These are phyloP conservation scores for Drosophila navojoa DNA, from an alignment of 1,140 invertebrate species.

Conservation along the genomic window DNA sequence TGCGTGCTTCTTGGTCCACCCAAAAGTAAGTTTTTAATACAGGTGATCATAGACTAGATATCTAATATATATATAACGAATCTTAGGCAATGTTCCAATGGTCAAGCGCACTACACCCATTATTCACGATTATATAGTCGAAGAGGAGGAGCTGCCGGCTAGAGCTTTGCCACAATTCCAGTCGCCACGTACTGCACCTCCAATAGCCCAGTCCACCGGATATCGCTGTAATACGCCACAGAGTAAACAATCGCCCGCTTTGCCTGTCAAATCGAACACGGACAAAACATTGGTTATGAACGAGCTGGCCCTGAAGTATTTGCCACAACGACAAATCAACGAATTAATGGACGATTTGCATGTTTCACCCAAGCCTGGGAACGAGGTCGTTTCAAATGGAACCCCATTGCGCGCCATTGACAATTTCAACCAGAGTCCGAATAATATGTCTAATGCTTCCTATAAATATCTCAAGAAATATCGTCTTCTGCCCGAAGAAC, in stretches of 20 bases:
- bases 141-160: slow-evolving; percentile 50
- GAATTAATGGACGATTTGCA: slow-evolving; percentile 71
- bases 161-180: slow-evolving; percentile 45
- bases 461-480: slow-evolving; percentile 81
- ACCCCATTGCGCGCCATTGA: slow-evolving; percentile 66
- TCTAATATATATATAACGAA: neutral
- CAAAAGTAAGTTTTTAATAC: slow-evolving; percentile 39
- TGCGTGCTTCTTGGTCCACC: slow-evolving; percentile 49
- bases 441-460: slow-evolving; percentile 78
- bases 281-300: slow-evolving; percentile 81
- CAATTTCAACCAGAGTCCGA: slow-evolving; percentile 63
- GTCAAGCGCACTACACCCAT: slow-evolving; percentile 49
- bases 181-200: slow-evolving; percentile 55
- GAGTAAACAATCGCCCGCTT: slow-evolving; percentile 19
- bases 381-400: slow-evolving; percentile 4
- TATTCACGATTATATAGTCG: slow-evolving; percentile 67
- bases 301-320: slow-evolving; percentile 74
- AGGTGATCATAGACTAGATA: neutral
- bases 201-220: slow-evolving; percentile 71
- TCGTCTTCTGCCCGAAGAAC: slow-evolving; percentile 69
- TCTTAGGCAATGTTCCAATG: slow-evolving; percentile 3
- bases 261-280: slow-evolving; percentile 51
- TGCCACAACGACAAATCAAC: slow-evolving; percentile 69
- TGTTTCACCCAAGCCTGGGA: slow-evolving; percentile 32
- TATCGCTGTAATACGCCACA: slow-evolving; percentile 62